A percentile compares a stretch with the other conserved stretches of the same genome.
Evolutionary conservation across 2,797 vertebrate species (phyloP).

Genomic region (Numenius phaeopus): DNA sequence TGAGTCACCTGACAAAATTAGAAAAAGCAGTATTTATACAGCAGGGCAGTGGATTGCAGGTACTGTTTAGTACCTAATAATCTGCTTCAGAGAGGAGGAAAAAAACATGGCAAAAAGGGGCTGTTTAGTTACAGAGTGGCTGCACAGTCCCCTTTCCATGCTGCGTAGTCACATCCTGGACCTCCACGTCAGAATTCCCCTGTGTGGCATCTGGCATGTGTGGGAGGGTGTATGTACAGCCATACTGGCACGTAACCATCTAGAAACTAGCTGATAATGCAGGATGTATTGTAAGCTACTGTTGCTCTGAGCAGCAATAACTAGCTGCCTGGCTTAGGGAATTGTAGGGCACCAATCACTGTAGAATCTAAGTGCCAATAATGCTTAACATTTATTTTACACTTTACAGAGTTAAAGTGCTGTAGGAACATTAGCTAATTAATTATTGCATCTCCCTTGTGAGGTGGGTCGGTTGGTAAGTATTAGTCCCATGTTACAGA

Average conservation of each 20-base stretch:
- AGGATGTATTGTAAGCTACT: conserved; percentile 10
- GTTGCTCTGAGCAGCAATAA: conserved; percentile 65
- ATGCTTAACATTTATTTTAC: conserved; percentile 75
- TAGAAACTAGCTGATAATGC: conserved; percentile 42
- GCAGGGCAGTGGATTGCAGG: not conserved
- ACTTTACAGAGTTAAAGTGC: conserved; percentile 74
- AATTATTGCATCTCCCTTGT: conserved; percentile 72
- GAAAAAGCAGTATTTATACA: not conserved
- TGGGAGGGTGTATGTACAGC: not conserved
- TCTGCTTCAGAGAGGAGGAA: not conserved
- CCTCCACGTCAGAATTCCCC: not conserved
- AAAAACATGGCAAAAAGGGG: not conserved
- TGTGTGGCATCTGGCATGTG: not conserved
- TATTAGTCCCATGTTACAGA: conserved; percentile 68
- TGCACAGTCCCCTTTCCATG: not conserved
- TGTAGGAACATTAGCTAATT: conserved; percentile 74
- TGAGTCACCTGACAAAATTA: not conserved
- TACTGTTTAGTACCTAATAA: not conserved
- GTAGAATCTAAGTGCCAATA: conserved; percentile 75
- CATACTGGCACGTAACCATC: not conserved
- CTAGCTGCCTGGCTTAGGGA: conserved; percentile 66
- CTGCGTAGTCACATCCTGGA: not conserved
- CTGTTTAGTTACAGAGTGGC: not conserved
- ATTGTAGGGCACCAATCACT: conserved; percentile 73
- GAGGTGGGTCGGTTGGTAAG: conserved; percentile 61